Base-by-base conservation (phyloP, 2,113 vertebrate genomes). In the Oxyruncus cristatus region DNA sequence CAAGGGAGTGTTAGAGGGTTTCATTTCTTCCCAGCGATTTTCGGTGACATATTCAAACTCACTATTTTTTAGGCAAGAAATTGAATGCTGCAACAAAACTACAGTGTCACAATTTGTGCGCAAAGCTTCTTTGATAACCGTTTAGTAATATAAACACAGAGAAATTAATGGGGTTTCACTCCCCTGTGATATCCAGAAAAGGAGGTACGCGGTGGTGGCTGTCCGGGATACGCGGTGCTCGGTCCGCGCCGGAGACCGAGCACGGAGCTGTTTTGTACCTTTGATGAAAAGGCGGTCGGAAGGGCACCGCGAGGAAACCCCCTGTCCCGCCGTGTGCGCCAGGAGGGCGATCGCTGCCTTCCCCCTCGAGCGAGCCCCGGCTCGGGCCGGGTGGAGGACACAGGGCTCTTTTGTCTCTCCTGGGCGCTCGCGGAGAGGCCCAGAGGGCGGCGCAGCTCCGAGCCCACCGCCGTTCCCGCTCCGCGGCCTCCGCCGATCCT, bases 131-230 rank as follows among this genome's bases (percentile, higher is more conserved):
- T 50, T 39, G 12, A 4, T 22, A 39, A 68, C 65, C 2, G 5
- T 42, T 62, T 16, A 28, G 27, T 41, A 7, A 14, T 3, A 18
- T 1, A 32, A 37, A 30, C 27, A 20, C 17, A 2, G 12, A n/a
- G 33, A 68, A 49, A 30, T 35, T 4, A 32, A 17, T 5, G 6
- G 5, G n/a, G 20, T 63, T 47, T 42, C 42, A 5, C 37, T 66
- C 15, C 21, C 33, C 35, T 9, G 1, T 4, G 37, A 12, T 14
- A 8, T 10, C 41, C 16, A 18, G 7, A 27, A 11, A 8, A 12
- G 5, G 8, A 8, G 24, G 2, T 3, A 5, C 3, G 3, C 5
- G 8, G 19, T 2, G 21, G 44, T 4, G 59, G 21, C 2, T 32
- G 19, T 32, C 7, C 4, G 11, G 22, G 56, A 5, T 2, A 2